These are phyloP conservation scores for Plodia interpunctella DNA, from an alignment of 1,140 invertebrate genomes.

Conservation along the genomic window DNA sequence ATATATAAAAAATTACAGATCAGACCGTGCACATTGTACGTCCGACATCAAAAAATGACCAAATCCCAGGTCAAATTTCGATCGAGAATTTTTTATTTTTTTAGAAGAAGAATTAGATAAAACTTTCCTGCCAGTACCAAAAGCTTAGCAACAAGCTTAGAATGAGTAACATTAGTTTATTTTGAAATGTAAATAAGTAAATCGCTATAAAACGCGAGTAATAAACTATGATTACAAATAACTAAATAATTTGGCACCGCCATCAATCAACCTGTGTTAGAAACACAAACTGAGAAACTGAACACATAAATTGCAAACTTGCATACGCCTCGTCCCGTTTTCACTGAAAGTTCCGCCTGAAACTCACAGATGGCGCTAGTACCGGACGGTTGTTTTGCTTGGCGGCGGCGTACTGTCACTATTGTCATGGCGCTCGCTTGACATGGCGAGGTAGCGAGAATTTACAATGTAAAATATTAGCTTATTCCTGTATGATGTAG, in stretches of 20 bases:
- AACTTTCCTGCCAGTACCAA: too few species aligned
- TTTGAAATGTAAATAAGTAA: too few species aligned
- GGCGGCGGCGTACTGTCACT: conserved; percentile 50
- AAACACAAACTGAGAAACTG: too few species aligned
- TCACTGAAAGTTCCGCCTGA: conserved; percentile 8
- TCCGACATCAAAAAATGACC: conserved; percentile 59
- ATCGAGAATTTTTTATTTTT: background rate
- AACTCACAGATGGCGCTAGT: conserved; percentile 29
- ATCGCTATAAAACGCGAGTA: too few species aligned
- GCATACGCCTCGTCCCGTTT: background rate
- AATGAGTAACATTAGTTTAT: too few species aligned
- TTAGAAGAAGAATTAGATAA: too few species aligned
- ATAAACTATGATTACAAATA: too few species aligned
- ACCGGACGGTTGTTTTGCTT: conserved; percentile 55
- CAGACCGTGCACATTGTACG: conserved; percentile 59
- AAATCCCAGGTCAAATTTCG: conserved; percentile 7
- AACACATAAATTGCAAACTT: background rate
- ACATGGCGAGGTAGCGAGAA: conserved; percentile 61
- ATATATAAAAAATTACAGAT: conserved; percentile 53
- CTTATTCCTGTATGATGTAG: conserved; percentile 70
- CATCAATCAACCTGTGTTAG: too few species aligned
- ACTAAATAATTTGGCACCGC: too few species aligned
- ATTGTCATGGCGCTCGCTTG: conserved; percentile 64
- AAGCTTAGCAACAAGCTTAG: too few species aligned
- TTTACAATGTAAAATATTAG: conserved; percentile 57